A percentile compares a stretch with the other conserved stretches of the same genome.
These are phyloP conservation scores for Petrolisthes cinctipes DNA, from an alignment of 2,888 invertebrate species.

Conservation along the genomic window DNA sequence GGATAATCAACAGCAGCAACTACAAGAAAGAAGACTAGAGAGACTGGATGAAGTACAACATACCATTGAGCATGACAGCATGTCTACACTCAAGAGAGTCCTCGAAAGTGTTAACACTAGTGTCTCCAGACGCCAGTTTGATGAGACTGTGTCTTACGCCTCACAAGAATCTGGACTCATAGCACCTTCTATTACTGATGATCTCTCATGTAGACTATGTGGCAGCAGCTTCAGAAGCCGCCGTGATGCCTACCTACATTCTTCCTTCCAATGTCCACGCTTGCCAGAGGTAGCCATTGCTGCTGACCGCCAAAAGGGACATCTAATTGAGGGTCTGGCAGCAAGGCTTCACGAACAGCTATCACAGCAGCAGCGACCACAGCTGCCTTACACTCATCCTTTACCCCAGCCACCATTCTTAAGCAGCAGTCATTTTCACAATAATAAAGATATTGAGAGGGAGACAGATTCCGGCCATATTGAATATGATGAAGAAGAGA, in stretches of 20 bases:
- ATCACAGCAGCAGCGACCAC: slow-evolving; percentile 46
- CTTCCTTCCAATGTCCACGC: slow-evolving; percentile 54
- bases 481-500: slow-evolving; percentile 68
- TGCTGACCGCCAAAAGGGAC: slow-evolving; percentile 57
- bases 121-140: slow-evolving; percentile 81
- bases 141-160: slow-evolving; percentile 74
- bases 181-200: slow-evolving; percentile 52
- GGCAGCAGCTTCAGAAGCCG: slow-evolving; percentile 50
- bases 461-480: slow-evolving; percentile 60
- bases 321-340: slow-evolving; percentile 63
- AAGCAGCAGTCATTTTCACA: slow-evolving; percentile 67
- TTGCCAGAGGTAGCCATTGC: slow-evolving; percentile 69
- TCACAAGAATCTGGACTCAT: slow-evolving; percentile 74
- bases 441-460: slow-evolving; percentile 71
- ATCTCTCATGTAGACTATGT: slow-evolving; percentile 59
- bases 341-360: slow-evolving; percentile 57
- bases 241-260: slow-evolving; percentile 52
- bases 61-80: slow-evolving; percentile 52
- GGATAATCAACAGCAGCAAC: slow-evolving; percentile 69
- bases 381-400: slow-evolving; percentile 2
- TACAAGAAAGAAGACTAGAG: slow-evolving; percentile 71
- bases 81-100: slow-evolving; percentile 76
- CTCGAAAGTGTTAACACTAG: slow-evolving; percentile 82
- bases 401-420: slow-evolving; percentile 15
- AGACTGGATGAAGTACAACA: slow-evolving; percentile 67